Percentiles rank a stretch among this genome's conserved stretches.
Conservation (phyloP, 2,113 vertebrate species). For the Bubo blakistoni region DNA sequence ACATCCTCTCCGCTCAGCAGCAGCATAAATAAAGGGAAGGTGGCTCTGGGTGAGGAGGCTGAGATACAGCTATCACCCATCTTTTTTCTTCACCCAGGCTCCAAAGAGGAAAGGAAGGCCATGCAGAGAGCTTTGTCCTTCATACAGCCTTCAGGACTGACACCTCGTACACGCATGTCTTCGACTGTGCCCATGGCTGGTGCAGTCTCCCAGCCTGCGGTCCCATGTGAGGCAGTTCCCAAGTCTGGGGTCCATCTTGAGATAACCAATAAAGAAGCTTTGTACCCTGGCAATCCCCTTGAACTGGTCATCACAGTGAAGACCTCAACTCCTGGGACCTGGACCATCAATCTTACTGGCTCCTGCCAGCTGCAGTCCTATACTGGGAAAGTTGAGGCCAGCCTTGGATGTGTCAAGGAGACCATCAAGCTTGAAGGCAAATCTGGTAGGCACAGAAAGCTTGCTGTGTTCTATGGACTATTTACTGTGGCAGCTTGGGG, state of each 20-base stretch:
- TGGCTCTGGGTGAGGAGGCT: not conserved
- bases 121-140: slow-evolving; percentile 48
- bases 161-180: not conserved
- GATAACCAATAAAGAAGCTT: not conserved
- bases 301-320: slow-evolving; percentile 34
- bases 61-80: not conserved
- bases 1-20: not conserved
- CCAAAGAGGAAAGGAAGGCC: slow-evolving; percentile 53
- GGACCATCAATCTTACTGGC: slow-evolving; percentile 15
- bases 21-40: not conserved
- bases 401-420: slow-evolving; percentile 50
- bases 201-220: fast-evolving
- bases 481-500: not conserved
- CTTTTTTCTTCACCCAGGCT: slow-evolving; percentile 41
- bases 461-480: not conserved
- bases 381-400: slow-evolving; percentile 50
- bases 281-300: slow-evolving; percentile 61
- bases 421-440: not conserved
- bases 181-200: fast-evolving
- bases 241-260: slow-evolving; percentile 18
- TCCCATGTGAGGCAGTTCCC: fast-evolving
- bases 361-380: slow-evolving; percentile 70
- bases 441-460: slow-evolving; percentile 35
- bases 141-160: not conserved
- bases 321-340: not conserved